phyloP scores from a whole-genome alignment of 2,113 vertebrate genomes.

The Python bivittatus region DNA sequence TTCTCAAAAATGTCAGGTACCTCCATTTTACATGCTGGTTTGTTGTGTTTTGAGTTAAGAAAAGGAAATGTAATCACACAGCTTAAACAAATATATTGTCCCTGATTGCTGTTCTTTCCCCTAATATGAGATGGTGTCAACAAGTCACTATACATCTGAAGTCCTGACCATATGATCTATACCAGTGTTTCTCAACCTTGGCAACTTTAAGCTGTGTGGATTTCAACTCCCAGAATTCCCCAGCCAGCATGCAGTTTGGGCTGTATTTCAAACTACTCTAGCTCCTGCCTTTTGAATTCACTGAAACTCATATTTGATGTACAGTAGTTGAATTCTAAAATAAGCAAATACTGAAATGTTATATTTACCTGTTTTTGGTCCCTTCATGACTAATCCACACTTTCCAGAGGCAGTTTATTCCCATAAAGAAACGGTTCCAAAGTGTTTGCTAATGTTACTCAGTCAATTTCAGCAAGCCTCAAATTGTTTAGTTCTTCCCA shows the following conservation, averaged over 20 bases:
- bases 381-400: conserved; percentile 16
- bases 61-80: not conserved
- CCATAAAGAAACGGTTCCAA: not conserved
- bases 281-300: not conserved
- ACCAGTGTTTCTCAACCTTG: too few relatives aligned
- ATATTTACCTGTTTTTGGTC: not conserved
- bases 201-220: too few relatives aligned
- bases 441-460: not conserved
- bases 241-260: not conserved
- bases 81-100: not conserved
- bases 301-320: not conserved
- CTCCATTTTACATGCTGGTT: not conserved
- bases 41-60: not conserved
- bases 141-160: not conserved
- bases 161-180: not conserved
- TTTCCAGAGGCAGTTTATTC: not conserved
- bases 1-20: not conserved
- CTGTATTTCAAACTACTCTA: too few relatives aligned
- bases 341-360: conserved; percentile 8
- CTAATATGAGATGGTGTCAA: not conserved
- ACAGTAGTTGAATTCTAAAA: conserved; percentile 11
- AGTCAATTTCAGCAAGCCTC: not conserved
- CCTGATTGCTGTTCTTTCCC: too few relatives aligned
- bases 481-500: too few relatives aligned
- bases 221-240: too few relatives aligned